Base-by-base conservation (phyloP, 2,888 invertebrate genomes). In the Phymatocera aterrima region DNA sequence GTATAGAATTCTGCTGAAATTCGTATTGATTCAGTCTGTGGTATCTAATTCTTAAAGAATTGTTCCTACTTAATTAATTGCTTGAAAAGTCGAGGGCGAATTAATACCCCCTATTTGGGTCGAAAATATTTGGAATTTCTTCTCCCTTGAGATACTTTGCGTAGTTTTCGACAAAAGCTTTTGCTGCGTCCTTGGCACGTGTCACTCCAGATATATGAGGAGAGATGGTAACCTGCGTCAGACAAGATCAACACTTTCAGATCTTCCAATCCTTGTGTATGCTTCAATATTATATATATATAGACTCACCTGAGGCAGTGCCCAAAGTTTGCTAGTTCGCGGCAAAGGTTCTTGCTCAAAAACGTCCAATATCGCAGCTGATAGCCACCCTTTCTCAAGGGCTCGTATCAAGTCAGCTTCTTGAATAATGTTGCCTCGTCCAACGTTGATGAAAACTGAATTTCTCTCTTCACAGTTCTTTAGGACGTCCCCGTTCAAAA, bases 361-460 rank as follows among this genome's bases (percentile, higher is more conserved):
- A 24, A 93, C 93, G 87, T 94, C 93, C 60, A 93, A 87, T 82
- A 93, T 91, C 60, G 93, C 93, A 51, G 90, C 92, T 1, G 91
- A 91, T 74, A 94, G 87, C 93, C 93, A 93, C 18, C 90, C 89
- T 40, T 91, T 86, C 72, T 92, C 88, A 46, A 94, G 83, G 12
- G 93, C 93, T 65, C 90, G 87, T 4, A 93, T 81, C 43, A 94
- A 86, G 80, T 91, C 91, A 1, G 83, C 81, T 85, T 93, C 93
- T 79, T 88, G 88, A 18, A 93, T 92, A n/a, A 93, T 87, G 80
- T 91, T 91, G 46, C 93, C 93, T 85, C 93, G 88, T 1, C 93
- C 94, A 78, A 93, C 90, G 84, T 94, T 94, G n/a, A 94, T 92
- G 81, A 94, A 92, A 48, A 93, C 89, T 18, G 92, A 84, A 70